Evolutionary conservation across 2,113 vertebrate species (phyloP).

Genomic region (Mungos mungo): DNA sequence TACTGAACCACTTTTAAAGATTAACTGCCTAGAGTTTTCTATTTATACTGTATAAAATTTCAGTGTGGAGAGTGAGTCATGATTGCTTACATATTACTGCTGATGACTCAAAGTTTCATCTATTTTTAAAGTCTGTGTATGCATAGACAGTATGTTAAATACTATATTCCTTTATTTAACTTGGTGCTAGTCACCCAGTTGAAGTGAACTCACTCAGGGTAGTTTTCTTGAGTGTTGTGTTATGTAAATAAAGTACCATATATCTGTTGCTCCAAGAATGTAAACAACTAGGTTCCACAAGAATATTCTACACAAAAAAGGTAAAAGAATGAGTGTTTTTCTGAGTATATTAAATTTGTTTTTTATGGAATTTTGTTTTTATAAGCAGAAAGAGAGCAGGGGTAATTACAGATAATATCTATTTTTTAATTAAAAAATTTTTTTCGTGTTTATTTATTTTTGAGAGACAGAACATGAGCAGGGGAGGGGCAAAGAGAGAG

Average conservation of each 20-base stretch:
- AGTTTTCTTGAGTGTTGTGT: background rate
- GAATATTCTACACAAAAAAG: background rate
- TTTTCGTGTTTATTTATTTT: too few species aligned
- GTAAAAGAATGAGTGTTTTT: background rate
- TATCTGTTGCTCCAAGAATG: background rate
- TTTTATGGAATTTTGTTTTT: background rate
- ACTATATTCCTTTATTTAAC: slow-evolving; percentile 36
- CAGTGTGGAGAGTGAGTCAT: background rate
- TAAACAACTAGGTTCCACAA: background rate
- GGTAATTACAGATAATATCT: background rate
- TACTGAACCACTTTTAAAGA: background rate
- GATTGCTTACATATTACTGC: background rate
- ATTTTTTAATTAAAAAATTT: background rate
- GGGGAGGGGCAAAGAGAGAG: too few species aligned
- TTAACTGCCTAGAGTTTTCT: background rate
- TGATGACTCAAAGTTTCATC: slow-evolving; percentile 1
- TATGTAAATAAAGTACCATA: background rate
- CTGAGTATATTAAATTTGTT: background rate
- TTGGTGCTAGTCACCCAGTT: background rate
- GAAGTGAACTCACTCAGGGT: background rate
- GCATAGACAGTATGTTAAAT: slow-evolving; percentile 31
- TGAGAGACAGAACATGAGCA: too few species aligned
- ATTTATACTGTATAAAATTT: background rate
- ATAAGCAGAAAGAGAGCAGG: background rate
- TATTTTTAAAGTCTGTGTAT: slow-evolving; percentile 11